Percentiles rank a stretch among this genome's conserved stretches.
Evolutionary conservation across 2,888 invertebrate species (phyloP).

Genomic region (Melanchra persicariae): DNA sequence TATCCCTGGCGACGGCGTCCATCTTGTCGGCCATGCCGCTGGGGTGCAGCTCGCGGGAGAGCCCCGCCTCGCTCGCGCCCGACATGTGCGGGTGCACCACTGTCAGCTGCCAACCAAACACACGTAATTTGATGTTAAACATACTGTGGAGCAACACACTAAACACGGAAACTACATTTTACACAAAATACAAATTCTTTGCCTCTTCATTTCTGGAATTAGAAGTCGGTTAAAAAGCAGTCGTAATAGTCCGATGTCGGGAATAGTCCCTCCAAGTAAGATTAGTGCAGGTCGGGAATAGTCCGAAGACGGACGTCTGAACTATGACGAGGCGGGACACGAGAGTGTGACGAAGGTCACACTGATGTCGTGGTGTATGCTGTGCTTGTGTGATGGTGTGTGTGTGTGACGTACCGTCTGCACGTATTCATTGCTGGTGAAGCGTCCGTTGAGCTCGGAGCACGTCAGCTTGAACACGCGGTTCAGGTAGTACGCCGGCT

Average conservation of each 20-base stretch:
- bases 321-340: no score
- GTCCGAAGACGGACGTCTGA: no score
- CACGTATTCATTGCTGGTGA: conserved; percentile 98
- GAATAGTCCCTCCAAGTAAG: no score
- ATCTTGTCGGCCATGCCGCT: conserved; percentile 88
- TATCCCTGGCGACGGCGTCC: conserved; percentile 83
- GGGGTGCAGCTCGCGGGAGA: conserved; percentile 88
- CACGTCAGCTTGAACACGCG: conserved; percentile 98
- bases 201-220: no score
- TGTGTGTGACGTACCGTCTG: conserved; percentile 92
- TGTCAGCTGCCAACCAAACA: conserved; percentile 91
- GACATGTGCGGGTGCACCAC: conserved; percentile 96
- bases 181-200: no score
- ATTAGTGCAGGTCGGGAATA: no score
- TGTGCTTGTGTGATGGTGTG: background rate
- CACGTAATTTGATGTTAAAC: background rate
- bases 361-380: background rate
- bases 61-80: conserved; percentile 82
- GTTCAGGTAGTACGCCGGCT: conserved; percentile 98
- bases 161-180: no score
- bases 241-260: no score
- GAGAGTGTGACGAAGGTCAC: background rate
- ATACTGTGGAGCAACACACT: no score
- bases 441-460: conserved; percentile 97
- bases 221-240: no score